Conservation (phyloP, 2,797 vertebrate genomes). For the Gambusia yucatana region DNA sequence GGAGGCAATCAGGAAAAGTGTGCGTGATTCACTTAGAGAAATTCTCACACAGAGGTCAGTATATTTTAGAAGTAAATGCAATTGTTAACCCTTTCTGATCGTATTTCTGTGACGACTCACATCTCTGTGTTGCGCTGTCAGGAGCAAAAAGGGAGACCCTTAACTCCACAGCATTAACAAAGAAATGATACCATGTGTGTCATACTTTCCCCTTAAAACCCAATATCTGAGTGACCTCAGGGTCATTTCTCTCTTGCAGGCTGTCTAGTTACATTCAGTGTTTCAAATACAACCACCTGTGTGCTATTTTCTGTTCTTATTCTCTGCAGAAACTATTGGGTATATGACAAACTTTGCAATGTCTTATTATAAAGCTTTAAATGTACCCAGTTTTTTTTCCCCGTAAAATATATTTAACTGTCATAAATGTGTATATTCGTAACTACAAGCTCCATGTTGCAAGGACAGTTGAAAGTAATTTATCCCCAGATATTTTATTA, state of each 20-base stretch:
- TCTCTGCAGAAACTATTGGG: not conserved
- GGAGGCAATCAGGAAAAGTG: conserved; percentile 94
- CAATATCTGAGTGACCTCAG: not conserved
- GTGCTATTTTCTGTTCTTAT: not conserved
- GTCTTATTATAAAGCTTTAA: not conserved
- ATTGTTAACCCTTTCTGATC: not conserved
- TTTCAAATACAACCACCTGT: not conserved
- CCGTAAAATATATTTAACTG: not conserved
- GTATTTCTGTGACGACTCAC: not conserved
- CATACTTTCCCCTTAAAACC: not conserved
- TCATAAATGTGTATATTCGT: not conserved
- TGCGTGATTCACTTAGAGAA: conserved; percentile 94
- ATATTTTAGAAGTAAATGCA: not conserved
- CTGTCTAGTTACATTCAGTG: not conserved
- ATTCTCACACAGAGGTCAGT: conserved; percentile 93
- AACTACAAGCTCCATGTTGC: not conserved
- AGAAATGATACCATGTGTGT: not conserved
- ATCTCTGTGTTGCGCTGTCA: not conserved
- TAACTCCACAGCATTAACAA: not conserved
- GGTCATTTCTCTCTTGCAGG: not conserved
- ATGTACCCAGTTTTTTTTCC: not conserved
- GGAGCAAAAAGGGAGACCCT: not conserved
- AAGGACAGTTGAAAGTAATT: not conserved
- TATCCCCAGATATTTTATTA: not conserved
- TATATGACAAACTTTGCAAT: not conserved